A percentile compares a stretch with the other conserved stretches of the same genome.
Conservation (phyloP, 2,888 invertebrate genomes). For the Heliconius hortense region DNA sequence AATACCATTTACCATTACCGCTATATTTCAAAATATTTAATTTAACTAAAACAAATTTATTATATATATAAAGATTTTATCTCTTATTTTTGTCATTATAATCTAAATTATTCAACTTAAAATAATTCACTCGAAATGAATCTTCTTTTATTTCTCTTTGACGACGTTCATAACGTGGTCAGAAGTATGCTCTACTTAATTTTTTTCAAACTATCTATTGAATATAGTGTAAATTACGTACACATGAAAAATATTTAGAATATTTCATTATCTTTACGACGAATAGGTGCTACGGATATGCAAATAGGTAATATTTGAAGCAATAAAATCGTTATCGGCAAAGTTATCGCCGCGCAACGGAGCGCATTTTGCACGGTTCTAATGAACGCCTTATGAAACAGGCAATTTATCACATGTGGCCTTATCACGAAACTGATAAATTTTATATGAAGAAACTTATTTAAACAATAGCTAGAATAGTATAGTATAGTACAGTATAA, state of each 20-base stretch:
- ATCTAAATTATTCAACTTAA: conserved; percentile 35
- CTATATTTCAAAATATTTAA: background rate
- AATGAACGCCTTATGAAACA: conserved; percentile 82
- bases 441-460: conserved; percentile 72
- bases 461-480: conserved; percentile 66
- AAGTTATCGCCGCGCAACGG: conserved; percentile 77
- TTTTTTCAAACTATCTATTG: background rate
- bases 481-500: conserved; percentile 45
- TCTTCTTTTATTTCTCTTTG: conserved; percentile 35
- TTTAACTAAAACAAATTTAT: background rate
- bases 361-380: conserved; percentile 79
- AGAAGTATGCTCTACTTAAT: conserved; percentile 43
- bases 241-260: conserved; percentile 29
- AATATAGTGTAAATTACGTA: conserved; percentile 21
- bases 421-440: conserved; percentile 77
- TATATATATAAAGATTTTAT: background rate
- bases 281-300: conserved; percentile 62
- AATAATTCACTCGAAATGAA: conserved; percentile 43
- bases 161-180: background rate
- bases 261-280: conserved; percentile 40
- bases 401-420: conserved; percentile 79
- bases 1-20: background rate
- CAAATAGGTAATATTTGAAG: conserved; percentile 78
- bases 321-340: conserved; percentile 76
- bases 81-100: conserved; percentile 17